These are phyloP conservation scores for Calidris pugnax DNA, from an alignment of 2,113 vertebrate genomes.

Conservation along the genomic window DNA sequence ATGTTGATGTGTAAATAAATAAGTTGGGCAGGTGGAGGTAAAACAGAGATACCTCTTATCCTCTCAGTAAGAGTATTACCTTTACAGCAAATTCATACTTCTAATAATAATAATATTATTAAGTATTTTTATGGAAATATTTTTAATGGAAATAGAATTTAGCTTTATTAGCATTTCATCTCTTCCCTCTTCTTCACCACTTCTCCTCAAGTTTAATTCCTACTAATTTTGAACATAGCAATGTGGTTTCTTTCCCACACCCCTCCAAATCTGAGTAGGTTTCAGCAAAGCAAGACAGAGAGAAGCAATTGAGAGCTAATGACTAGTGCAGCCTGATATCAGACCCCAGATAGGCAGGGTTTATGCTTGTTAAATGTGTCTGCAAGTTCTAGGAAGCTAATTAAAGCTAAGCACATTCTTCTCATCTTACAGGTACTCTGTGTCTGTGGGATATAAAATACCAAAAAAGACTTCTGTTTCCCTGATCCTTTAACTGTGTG, in stretches of 20 bases:
- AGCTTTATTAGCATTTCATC: background rate
- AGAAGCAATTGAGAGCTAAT: background rate
- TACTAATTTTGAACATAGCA: background rate
- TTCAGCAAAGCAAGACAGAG: background rate
- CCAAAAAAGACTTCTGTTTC: background rate
- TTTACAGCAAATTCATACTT: background rate
- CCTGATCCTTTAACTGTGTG: background rate
- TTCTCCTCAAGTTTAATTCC: background rate
- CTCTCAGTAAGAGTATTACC: background rate
- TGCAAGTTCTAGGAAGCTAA: background rate
- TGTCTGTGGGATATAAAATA: background rate
- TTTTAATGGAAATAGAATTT: background rate
- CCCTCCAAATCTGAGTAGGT: background rate
- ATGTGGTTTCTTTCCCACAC: background rate
- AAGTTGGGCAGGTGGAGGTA: background rate
- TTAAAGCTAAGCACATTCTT: slow-evolving; percentile 18
- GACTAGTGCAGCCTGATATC: background rate
- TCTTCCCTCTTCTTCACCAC: background rate
- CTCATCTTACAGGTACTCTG: slow-evolving; percentile 3
- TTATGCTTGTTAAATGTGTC: background rate
- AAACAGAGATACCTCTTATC: background rate
- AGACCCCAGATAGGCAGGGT: background rate
- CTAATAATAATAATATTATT: too few species aligned
- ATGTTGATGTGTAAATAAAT: background rate
- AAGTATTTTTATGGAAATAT: background rate